Evolutionary conservation across 2,113 vertebrate genomes (phyloP).

Genomic region (Spizaetus ornatus): DNA sequence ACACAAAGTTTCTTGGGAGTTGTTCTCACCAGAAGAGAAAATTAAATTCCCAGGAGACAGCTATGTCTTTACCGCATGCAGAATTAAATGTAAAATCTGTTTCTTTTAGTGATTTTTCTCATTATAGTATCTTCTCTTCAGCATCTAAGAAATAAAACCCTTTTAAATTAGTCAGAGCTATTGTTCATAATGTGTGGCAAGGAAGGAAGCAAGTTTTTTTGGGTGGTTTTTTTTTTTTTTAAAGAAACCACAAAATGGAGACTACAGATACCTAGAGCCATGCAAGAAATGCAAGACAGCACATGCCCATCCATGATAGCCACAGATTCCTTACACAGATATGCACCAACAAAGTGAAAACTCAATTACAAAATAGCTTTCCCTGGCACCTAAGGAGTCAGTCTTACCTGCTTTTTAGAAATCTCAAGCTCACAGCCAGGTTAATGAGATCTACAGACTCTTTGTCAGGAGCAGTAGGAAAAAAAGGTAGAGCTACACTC

Average conservation of each 20-base stretch:
- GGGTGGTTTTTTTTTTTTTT: not conserved
- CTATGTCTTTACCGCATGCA: not conserved
- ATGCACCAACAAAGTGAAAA: not conserved
- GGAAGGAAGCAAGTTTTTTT: not conserved
- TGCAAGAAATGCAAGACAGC: not conserved
- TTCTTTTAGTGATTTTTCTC: not conserved
- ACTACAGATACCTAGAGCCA: not conserved
- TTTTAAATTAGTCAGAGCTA: not conserved
- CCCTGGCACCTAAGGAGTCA: not conserved
- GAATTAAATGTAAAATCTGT: not conserved
- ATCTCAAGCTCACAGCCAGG: not conserved
- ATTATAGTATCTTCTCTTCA: not conserved
- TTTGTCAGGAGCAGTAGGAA: not conserved
- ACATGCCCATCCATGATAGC: not conserved
- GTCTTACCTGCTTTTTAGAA: not conserved
- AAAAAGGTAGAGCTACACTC: not conserved
- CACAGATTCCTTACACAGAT: not conserved
- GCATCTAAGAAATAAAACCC: not conserved
- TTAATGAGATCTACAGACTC: not conserved
- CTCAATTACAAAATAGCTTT: not conserved
- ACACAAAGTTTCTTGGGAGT: not conserved
- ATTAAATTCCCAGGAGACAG: not conserved
- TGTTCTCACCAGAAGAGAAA: not conserved
- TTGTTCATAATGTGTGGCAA: not conserved
- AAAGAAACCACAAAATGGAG: not conserved